Conservation (phyloP, 2,888 invertebrate species). For the Cepaea hortensis region DNA sequence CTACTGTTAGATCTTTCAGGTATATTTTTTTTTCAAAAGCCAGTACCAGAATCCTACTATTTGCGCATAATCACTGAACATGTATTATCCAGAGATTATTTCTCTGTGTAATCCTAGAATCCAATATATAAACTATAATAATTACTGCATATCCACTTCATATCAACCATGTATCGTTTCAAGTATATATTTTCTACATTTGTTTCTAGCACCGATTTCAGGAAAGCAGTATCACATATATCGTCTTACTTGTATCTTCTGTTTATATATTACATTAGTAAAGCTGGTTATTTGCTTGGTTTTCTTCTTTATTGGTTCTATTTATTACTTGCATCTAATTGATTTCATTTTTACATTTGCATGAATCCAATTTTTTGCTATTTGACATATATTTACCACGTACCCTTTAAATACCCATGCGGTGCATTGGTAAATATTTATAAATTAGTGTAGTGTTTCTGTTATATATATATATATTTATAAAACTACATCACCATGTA, state of each 20-base stretch:
- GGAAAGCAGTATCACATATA: background rate
- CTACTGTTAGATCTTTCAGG: constrained; percentile 11
- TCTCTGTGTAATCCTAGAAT: constrained; percentile 13
- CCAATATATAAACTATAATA: constrained; percentile 1
- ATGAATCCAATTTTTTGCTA: no score
- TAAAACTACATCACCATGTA: no score
- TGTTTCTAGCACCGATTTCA: background rate
- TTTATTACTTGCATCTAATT: no score
- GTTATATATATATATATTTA: background rate
- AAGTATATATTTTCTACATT: background rate
- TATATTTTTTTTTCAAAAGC: constrained; percentile 14
- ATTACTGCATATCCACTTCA: background rate
- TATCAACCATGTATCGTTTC: background rate
- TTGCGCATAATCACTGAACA: constrained; percentile 13
- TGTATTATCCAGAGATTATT: constrained; percentile 11
- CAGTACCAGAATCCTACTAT: constrained; percentile 31
- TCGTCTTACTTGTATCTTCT: no score
- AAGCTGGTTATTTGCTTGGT: no score
- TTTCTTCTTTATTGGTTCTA: no score
- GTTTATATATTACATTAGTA: no score
- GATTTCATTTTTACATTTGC: no score
- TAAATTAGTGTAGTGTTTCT: background rate
- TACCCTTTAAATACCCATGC: no score
- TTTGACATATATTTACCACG: no score
- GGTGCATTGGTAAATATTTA: background rate